Evolutionary conservation across 2,888 invertebrate genomes (phyloP).

Genomic region (Drosophila parthenogenetica): DNA sequence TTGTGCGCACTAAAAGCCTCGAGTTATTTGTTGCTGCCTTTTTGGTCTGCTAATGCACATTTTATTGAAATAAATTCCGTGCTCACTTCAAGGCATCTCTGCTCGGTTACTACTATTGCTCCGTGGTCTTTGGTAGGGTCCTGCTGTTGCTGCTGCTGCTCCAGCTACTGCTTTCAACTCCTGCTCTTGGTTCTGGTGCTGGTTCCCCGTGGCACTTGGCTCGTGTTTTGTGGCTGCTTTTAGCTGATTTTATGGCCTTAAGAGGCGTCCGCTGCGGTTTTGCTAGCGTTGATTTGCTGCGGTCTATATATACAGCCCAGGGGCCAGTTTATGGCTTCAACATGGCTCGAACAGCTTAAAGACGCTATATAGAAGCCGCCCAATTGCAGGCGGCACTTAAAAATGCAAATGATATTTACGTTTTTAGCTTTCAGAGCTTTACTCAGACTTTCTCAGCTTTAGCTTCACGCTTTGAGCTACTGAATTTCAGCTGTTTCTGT

Average conservation of each 20-base stretch:
- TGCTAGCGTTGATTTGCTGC: conserved; percentile 74
- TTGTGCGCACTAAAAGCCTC: conserved; percentile 72
- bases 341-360: conserved; percentile 57
- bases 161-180: conserved; percentile 15
- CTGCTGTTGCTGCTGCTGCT: conserved; percentile 3
- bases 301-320: conserved; percentile 66
- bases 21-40: conserved; percentile 77
- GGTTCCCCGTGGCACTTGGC: conserved; percentile 55
- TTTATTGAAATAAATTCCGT: conserved; percentile 81
- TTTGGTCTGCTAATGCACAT: conserved; percentile 74
- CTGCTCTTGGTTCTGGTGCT: conserved; percentile 14
- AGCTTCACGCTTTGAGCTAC: neutral
- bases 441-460: conserved; percentile 1
- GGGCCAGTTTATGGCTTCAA: conserved; percentile 73
- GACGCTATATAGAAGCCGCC: conserved; percentile 34
- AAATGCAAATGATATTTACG: conserved; percentile 80
- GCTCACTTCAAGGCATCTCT: conserved; percentile 58
- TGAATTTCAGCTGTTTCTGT: neutral
- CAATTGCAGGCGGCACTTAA: conserved; percentile 66
- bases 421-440: conserved; percentile 50
- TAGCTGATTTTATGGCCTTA: conserved; percentile 79
- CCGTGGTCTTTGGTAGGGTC: conserved; percentile 10
- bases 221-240: conserved; percentile 76
- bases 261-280: conserved; percentile 66
- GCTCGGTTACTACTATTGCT: conserved; percentile 22